Evolutionary conservation across 2,888 invertebrate genomes (phyloP).

Genomic region (Pemphredon lugubris): DNA sequence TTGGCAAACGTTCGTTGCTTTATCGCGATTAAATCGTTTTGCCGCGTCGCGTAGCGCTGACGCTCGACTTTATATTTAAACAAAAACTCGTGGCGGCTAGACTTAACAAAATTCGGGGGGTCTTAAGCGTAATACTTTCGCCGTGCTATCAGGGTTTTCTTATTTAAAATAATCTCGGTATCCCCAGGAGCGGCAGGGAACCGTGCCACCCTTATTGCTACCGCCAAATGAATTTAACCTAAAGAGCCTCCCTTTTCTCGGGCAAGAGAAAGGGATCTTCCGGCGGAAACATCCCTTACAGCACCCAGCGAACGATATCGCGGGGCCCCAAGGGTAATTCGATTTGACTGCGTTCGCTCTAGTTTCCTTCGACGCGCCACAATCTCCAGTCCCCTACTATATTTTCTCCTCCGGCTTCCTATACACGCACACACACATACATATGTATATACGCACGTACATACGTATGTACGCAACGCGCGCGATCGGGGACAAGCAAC

Average conservation of each 20-base stretch:
- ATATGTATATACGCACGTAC: neutral
- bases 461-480: neutral
- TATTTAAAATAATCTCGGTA: neutral
- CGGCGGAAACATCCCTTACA: constrained; percentile 35
- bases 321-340: constrained; percentile 72
- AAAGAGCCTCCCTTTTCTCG: constrained; percentile 43
- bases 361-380: constrained; percentile 63
- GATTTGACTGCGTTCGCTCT: constrained; percentile 72
- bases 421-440: constrained; percentile 30
- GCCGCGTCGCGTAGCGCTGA: too few relatives aligned
- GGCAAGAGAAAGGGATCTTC: constrained; percentile 44
- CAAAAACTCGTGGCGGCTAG: too few relatives aligned
- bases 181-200: neutral
- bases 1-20: too few relatives aligned
- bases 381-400: constrained; percentile 47
- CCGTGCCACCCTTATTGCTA: constrained; percentile 15
- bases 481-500: too few relatives aligned
- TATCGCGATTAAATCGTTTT: too few relatives aligned
- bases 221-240: constrained; percentile 63
- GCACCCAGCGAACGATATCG: constrained; percentile 51
- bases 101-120: too few relatives aligned
- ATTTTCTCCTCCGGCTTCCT: constrained; percentile 41
- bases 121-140: neutral
- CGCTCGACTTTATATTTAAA: too few relatives aligned
- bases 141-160: too few relatives aligned